These are phyloP conservation scores for Cnemophilus loriae DNA, from an alignment of 2,113 vertebrate genomes.

Conservation along the genomic window DNA sequence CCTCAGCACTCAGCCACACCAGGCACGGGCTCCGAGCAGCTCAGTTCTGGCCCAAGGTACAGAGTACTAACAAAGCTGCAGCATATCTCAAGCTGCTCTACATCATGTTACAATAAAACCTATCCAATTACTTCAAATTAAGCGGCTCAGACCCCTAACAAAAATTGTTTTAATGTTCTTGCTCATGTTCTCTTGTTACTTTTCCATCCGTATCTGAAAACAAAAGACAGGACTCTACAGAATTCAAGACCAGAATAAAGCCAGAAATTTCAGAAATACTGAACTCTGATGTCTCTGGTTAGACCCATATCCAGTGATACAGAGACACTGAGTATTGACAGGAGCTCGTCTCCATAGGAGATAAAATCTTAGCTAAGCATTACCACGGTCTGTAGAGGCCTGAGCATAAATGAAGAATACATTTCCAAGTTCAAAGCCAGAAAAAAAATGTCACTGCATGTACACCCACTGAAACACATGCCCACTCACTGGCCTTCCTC, in stretches of 20 bases:
- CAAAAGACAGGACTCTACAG: not conserved
- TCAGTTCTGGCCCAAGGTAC: not conserved
- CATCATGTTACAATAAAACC: not conserved
- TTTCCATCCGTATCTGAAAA: not conserved
- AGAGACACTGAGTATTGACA: not conserved
- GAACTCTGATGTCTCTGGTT: not conserved
- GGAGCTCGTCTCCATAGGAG: rapidly evolving
- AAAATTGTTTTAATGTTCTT: not conserved
- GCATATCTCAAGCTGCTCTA: not conserved
- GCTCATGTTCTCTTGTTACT: not conserved
- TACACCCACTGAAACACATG: not conserved
- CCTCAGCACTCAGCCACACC: not conserved
- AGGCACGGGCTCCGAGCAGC: not conserved
- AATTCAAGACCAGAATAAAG: not conserved
- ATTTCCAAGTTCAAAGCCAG: not conserved
- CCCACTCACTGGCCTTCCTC: not conserved
- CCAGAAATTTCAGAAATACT: not conserved
- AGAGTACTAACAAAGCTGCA: not conserved
- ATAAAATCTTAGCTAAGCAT: not conserved
- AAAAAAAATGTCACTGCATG: not conserved
- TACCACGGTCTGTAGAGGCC: not conserved
- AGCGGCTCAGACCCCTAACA: not conserved
- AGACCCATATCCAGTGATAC: not conserved
- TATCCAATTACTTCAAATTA: not conserved
- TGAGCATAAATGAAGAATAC: not conserved